phyloP scores from a whole-genome alignment of 1,140 invertebrate species.

The Oryzaephilus surinamensis region DNA sequence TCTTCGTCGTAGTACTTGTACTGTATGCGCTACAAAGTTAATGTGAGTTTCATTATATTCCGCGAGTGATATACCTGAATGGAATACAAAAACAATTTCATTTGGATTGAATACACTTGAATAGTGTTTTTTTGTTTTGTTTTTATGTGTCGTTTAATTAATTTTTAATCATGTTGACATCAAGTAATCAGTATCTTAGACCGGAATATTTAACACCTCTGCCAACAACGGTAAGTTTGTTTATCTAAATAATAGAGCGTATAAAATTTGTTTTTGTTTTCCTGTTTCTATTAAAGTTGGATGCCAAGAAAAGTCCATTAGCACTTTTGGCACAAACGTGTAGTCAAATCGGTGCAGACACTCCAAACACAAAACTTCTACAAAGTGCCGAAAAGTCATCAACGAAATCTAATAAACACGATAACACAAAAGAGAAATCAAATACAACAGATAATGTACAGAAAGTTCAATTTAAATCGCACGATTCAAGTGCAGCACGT shows the following conservation, averaged over 20 bases:
- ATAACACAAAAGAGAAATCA: constrained; percentile 46
- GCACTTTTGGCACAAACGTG: constrained; percentile 89
- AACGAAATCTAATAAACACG: constrained; percentile 42
- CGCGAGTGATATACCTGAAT: constrained; percentile 10
- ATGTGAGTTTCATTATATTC: too few relatives aligned
- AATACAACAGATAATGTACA: constrained; percentile 34
- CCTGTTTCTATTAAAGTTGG: constrained; percentile 67
- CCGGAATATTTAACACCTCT: constrained; percentile 84
- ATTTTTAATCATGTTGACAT: constrained; percentile 60
- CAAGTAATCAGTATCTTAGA: constrained; percentile 73
- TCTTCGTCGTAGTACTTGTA: too few relatives aligned
- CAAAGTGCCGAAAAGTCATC: constrained; percentile 54
- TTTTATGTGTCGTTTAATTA: neutral
- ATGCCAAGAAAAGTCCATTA: constrained; percentile 90
- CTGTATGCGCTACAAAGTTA: too few relatives aligned
- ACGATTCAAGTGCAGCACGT: constrained; percentile 46
- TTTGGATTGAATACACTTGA: neutral
- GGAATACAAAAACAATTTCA: constrained; percentile 1
- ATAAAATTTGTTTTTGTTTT: neutral
- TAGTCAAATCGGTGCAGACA: constrained; percentile 87
- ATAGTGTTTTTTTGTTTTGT: neutral
- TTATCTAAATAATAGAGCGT: neutral
- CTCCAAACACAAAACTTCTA: constrained; percentile 56
- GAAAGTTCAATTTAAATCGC: constrained; percentile 59
- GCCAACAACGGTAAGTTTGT: constrained; percentile 69